Evolutionary conservation across 2,113 vertebrate genomes (phyloP).

Genomic region (Pogonocichla stellata): DNA sequence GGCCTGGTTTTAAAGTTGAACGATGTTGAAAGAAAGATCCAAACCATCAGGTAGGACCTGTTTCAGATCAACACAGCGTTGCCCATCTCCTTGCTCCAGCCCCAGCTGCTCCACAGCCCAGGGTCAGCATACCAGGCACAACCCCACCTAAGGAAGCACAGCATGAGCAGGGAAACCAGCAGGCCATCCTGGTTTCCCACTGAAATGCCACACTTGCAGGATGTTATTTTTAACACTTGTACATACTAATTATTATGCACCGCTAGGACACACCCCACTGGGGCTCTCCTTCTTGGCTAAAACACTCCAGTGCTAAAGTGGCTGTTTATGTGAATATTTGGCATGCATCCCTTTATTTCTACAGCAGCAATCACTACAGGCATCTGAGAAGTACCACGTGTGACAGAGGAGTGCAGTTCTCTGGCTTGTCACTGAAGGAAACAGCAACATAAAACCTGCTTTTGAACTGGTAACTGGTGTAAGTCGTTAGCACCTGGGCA

Average conservation of each 20-base stretch:
- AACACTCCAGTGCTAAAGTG: neutral
- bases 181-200: neutral
- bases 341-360: neutral
- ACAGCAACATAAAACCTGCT: neutral
- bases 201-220: neutral
- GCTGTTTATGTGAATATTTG: neutral
- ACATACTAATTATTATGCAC: neutral
- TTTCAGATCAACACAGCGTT: neutral
- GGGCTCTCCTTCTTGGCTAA: neutral
- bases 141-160: neutral
- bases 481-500: neutral
- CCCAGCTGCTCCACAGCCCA: neutral
- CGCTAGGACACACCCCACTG: neutral
- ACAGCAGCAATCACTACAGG: neutral
- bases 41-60: conserved; percentile 45
- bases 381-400: neutral
- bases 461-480: neutral
- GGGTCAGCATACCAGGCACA: neutral
- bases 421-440: neutral
- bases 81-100: neutral
- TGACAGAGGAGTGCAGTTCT: neutral
- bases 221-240: neutral
- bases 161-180: neutral
- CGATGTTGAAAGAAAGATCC: conserved; percentile 23
- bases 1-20: neutral